phyloP scores from a whole-genome alignment of 2,888 invertebrate species.

The Lingula anatina region DNA sequence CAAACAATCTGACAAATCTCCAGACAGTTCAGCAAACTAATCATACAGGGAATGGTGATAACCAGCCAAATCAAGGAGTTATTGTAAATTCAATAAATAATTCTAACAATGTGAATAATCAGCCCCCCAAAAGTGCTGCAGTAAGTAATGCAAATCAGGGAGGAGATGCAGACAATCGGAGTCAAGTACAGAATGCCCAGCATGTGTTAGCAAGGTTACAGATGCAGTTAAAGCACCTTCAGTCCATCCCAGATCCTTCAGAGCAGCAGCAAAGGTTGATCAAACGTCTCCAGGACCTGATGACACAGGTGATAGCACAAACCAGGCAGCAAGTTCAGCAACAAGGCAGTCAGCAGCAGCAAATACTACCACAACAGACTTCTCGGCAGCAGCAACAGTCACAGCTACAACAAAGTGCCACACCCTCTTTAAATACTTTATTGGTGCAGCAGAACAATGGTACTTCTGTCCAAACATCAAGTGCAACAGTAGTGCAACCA shows the following conservation, averaged over 20 bases:
- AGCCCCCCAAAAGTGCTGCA: too few species aligned
- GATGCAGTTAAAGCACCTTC: too few species aligned
- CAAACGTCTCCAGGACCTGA: background rate
- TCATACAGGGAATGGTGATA: background rate
- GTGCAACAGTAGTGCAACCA: background rate
- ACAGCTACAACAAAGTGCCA: background rate
- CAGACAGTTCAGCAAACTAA: background rate
- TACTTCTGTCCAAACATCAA: background rate
- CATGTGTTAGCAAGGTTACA: too few species aligned
- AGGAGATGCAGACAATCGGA: too few species aligned
- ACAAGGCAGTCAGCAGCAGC: slow-evolving; percentile 8
- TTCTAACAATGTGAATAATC: too few species aligned
- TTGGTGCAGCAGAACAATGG: background rate
- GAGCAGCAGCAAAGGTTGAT: slow-evolving; percentile 1
- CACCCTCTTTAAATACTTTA: too few species aligned
- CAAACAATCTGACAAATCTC: too few species aligned
- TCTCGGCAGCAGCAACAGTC: slow-evolving; percentile 6
- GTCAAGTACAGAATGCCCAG: too few species aligned
- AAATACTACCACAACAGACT: slow-evolving; percentile 15
- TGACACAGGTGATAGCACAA: slow-evolving; percentile 1
- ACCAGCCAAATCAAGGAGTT: background rate
- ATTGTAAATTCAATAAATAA: too few species aligned
- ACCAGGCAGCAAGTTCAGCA: background rate
- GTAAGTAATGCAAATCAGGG: too few species aligned
- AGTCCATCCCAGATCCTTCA: too few species aligned